phyloP scores from a whole-genome alignment of 2,888 invertebrate species.

The Dryobotodes eremita region DNA sequence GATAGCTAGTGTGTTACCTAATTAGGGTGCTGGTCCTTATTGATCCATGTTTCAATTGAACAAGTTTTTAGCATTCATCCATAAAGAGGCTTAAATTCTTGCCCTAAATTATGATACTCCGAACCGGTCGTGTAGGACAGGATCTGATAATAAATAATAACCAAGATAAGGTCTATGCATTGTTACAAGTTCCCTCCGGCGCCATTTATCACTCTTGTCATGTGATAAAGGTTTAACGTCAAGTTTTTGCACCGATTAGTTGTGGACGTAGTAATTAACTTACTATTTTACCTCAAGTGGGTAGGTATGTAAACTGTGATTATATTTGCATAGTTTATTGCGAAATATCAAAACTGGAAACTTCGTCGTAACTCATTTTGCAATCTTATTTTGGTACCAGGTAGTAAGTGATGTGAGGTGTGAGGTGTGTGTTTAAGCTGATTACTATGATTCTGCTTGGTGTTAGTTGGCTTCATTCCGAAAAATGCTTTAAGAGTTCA shows the following conservation, averaged over 20 bases:
- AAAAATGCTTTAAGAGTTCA: constrained; percentile 23
- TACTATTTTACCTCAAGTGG: not conserved
- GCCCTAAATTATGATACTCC: constrained; percentile 40
- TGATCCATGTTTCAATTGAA: constrained; percentile 18
- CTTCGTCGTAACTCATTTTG: not conserved
- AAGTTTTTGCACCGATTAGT: constrained; percentile 36
- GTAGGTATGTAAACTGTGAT: not conserved
- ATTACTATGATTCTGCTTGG: not conserved
- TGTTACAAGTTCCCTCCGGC: constrained; percentile 55
- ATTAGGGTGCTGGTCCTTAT: no score
- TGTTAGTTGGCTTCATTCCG: not conserved
- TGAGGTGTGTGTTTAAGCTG: no score
- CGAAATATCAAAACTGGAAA: constrained; percentile 11
- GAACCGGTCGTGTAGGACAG: constrained; percentile 32
- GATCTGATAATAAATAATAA: constrained; percentile 56
- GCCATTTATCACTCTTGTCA: constrained; percentile 43
- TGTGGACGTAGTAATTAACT: not conserved
- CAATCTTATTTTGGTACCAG: constrained; percentile 4
- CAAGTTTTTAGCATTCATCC: constrained; percentile 13
- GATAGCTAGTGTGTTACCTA: no score
- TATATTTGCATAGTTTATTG: constrained; percentile 5
- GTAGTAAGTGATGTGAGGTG: no score
- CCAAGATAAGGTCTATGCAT: constrained; percentile 53
- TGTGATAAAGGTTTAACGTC: constrained; percentile 21
- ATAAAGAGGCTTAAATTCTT: constrained; percentile 9